phyloP scores from a whole-genome alignment of 1,140 invertebrate species.

The Brachionus sp. region DNA sequence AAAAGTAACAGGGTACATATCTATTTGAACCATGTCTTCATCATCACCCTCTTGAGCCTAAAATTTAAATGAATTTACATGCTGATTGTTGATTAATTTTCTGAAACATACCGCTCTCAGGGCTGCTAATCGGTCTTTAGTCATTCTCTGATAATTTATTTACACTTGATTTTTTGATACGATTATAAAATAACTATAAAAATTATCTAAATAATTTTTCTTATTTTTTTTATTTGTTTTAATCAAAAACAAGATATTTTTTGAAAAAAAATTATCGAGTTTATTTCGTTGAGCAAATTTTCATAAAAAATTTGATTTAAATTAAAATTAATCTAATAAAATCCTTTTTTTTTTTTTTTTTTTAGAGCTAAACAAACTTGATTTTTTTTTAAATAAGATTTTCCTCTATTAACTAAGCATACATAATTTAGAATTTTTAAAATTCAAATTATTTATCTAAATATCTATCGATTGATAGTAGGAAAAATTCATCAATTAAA shows the following conservation, averaged over 20 bases:
- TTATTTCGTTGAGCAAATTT: background rate
- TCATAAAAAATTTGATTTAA: background rate
- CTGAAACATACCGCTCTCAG: constrained; percentile 79
- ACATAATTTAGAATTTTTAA: no score
- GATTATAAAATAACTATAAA: background rate
- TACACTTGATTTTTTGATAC: background rate
- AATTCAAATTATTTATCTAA: no score
- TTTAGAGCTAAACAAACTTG: background rate
- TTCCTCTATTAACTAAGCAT: no score
- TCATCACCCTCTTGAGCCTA: constrained; percentile 30
- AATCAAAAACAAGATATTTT: background rate
- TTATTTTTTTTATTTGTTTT: background rate
- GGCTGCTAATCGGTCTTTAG: constrained; percentile 94
- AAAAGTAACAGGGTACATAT: constrained; percentile 23
- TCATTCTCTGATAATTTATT: constrained; percentile 65
- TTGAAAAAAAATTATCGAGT: background rate
- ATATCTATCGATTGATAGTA: no score
- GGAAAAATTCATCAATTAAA: no score
- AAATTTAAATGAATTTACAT: background rate
- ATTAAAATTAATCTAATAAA: background rate
- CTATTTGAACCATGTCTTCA: constrained; percentile 34
- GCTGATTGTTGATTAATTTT: background rate
- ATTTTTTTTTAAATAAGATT: background rate
- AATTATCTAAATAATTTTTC: background rate
- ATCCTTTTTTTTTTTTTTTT: background rate